These are phyloP conservation scores for Calyptomena viridis DNA, from an alignment of 2,113 vertebrate species.

Conservation along the genomic window DNA sequence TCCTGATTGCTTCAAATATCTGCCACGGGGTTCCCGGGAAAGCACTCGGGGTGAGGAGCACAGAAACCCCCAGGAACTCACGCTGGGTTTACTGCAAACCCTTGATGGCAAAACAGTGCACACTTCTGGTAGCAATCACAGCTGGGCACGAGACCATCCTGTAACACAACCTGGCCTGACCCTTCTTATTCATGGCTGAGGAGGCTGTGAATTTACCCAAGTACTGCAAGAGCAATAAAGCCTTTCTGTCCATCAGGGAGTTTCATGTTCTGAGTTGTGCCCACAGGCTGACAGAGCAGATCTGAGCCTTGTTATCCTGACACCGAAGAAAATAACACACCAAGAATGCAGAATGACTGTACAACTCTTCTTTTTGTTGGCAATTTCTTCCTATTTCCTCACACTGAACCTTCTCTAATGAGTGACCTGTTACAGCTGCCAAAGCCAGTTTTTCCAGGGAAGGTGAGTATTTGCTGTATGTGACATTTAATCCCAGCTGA, in stretches of 20 bases:
- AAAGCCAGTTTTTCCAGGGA: neutral
- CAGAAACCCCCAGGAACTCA: slow-evolving; percentile 54
- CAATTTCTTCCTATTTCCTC: neutral
- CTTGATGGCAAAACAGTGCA: slow-evolving; percentile 45
- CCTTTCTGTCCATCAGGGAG: neutral
- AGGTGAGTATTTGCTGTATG: neutral
- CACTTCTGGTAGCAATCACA: slow-evolving; percentile 66
- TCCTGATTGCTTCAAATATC: slow-evolving; percentile 41
- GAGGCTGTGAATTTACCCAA: neutral
- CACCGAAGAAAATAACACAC: neutral
- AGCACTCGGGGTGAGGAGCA: slow-evolving; percentile 42
- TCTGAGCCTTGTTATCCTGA: neutral
- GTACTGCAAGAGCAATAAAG: neutral
- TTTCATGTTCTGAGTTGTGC: slow-evolving; percentile 8
- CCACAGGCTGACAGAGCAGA: neutral
- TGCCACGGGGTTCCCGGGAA: slow-evolving; percentile 42
- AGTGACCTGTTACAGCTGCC: neutral
- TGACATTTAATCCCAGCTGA: neutral
- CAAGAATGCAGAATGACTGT: neutral
- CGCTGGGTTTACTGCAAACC: slow-evolving; percentile 59
- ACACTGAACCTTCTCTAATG: neutral
- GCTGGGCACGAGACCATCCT: slow-evolving; percentile 51
- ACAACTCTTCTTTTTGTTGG: neutral
- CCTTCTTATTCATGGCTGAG: slow-evolving; percentile 38
- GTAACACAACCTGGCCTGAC: slow-evolving; percentile 43